These are phyloP conservation scores for Strigops habroptila DNA, from an alignment of 2,113 vertebrate species.

Conservation along the genomic window DNA sequence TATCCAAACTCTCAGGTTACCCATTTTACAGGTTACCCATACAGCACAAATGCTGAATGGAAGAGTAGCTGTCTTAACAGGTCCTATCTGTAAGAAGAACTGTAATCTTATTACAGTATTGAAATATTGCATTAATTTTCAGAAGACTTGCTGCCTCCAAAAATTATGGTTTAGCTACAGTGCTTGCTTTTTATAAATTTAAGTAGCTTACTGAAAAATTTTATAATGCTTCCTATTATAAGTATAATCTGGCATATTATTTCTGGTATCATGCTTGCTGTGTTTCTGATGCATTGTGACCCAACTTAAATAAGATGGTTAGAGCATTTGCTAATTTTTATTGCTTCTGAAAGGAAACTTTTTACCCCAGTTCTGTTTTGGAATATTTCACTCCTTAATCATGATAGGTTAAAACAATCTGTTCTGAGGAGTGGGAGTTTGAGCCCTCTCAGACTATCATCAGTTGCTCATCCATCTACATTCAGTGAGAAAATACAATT, in stretches of 20 bases:
- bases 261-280: not conserved
- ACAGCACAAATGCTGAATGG: not conserved
- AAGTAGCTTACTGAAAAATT: not conserved
- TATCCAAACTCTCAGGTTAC: not conserved
- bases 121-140: not conserved
- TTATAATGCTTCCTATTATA: not conserved
- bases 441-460: not conserved
- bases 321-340: not conserved
- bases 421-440: not conserved
- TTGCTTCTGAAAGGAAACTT: not conserved
- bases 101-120: not conserved
- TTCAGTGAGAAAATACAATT: not conserved
- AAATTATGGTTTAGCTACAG: not conserved
- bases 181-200: not conserved
- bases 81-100: not conserved
- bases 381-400: not conserved
- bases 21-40: not conserved
- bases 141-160: not conserved
- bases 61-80: not conserved
- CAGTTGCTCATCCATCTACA: not conserved
- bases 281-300: not conserved
- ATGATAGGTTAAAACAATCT: not conserved
- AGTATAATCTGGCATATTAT: not conserved
- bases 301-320: not conserved
- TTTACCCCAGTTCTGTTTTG: not conserved